Evolutionary conservation across 2,113 vertebrate species (phyloP), one percentile per base, ranked within the genome.

Genomic region (Phocoena phocoena): DNA sequence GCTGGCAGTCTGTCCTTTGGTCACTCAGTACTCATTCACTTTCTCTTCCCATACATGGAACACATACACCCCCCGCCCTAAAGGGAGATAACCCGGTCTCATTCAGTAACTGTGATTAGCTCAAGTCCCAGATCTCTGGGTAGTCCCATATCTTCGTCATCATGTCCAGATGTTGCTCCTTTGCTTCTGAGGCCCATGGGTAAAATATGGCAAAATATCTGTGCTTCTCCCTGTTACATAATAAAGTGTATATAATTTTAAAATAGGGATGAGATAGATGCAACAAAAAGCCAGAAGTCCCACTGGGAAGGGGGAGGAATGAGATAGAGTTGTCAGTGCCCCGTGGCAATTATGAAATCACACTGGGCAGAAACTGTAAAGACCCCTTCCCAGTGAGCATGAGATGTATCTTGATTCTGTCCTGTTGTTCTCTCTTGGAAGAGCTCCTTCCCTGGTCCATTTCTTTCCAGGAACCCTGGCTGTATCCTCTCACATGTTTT

Each of bases 281-380:
- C 25, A 41, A 23, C 26, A 53, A 44, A 53, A 60, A 65, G 23
- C 60, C 73, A 36, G n/a, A 60, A 68, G 14, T 55, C 65, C 10
- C 26, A 9, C 0, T 28, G 18, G 53, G 65, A 80, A 77, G 55
- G 47, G 36, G 50, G 65, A 67, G 36, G 18, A 31, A 23, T 53
- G 18, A 70, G n/a, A 47, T 11, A 28, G 9, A 74, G 76, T 18
- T 47, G 12, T 65, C 25, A 36, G 84, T 9, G 21, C 14, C 36
- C 6, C 26, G 0, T 26, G 17, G 50, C 13, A 17, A 31, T 50
- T n/a, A 71, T 13, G n/a, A 65, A 60, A 81, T n/a, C 60, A 26
- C 9, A 0, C 28, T 2, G 3, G 38, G 21, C 4, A 41, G 50
- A 63, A 44, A 23, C 8, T 7, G 6, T 6, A 0, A 23, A 31